Evolutionary conservation across 2,888 invertebrate genomes (phyloP), one percentile per base, ranked within the genome.

Genomic region (Ophioninae sp.): DNA sequence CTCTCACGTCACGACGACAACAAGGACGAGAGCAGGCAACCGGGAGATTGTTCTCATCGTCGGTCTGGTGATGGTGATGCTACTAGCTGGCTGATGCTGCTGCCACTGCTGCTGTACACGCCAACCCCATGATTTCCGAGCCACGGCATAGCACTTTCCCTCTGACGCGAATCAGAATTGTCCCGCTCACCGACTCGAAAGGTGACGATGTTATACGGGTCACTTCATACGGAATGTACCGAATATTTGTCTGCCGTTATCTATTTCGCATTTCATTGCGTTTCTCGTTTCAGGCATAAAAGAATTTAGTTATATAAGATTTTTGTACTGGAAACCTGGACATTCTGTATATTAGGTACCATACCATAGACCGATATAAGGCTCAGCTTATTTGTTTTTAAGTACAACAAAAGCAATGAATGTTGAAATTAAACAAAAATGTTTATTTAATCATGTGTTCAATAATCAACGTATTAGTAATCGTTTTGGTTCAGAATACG

Each of bases 111-210:
- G 71, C 76, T 67, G 76, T 51, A 51, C 83, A 81, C 76, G 83
- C 83, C 81, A 83, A 81, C 83, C 83, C 83, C 81, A 76, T 83
- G 81, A 83, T 83, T 80, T 76, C 71, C 76, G 41, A 67, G 76
- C 72, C 76, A 72, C 64, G 64, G 69, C 82, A 75, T 73, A 39
- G 68, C 79, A 51, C 58, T 77, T 71, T 58, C 58, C 65, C 58
- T 76, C 71, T 59, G 69, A 76, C 81, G 81, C 71, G 76, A 76
- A 63, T 69, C 75, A 61, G 59, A 76, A 61, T 74, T 80, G 80
- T 80, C 74, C 74, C 80, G 39, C 79, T 59, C 65, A 41, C 39
- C 13, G 71, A 63, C 64, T 67, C 79, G 39, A 23, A 72, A 72
- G 65, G 44, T 72, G 58, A 58, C 65, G 39, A 39, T 69, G 51